Base-by-base conservation (phyloP, 2,888 invertebrate genomes). In the Melanchra persicariae region DNA sequence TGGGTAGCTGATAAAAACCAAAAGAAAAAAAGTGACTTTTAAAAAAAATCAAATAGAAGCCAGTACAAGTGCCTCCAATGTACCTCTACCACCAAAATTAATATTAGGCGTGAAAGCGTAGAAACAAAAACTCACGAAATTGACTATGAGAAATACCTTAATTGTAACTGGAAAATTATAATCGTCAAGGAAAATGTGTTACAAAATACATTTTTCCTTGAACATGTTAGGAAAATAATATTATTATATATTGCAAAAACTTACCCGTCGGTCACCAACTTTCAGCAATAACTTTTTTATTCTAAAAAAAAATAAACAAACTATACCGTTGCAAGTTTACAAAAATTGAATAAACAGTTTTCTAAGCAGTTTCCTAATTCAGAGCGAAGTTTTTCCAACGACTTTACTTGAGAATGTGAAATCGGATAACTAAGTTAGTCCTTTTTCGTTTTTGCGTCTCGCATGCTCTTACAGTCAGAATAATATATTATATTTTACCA, bases 301-400 rank as follows among this genome's bases (percentile, higher is more conserved):
- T 47, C 2, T 12, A 40, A 49, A 45, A 71, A 64, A 58, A 64
- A 58, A 26, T 0, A 58, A 45, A 61, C 12, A 66, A 30, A 67
- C 19, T 49, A 19, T 58, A 62, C 7, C 19, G 34, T 67, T 59
- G 10, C 43, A 43, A 66, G 17, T 61, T 61, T 49, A 19, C 26
- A 52, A 57, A 51, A 67, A 64, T 67, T 49, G 0, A 61, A 67
- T 67, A 77, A 67, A 81, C 12, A 54, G 15, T 66, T 76, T 55
- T 58, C 22, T 24, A 68, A 76, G 58, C 54, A 81, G 22, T 70
- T 55, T 43, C 26, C 12, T 57, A 78, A 66, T 63, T 66, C 19
- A 10, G 6, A 34, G 7, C 15, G 22, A 82, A 81, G 2, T 70
- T 58, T 40, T 59, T 40, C 15, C 22, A 64, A 58, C 52, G 8